Percentiles rank a stretch among this genome's conserved stretches.
These are phyloP conservation scores for Benthosema pterotum DNA, from an alignment of 2,797 vertebrate genomes.

Conservation along the genomic window DNA sequence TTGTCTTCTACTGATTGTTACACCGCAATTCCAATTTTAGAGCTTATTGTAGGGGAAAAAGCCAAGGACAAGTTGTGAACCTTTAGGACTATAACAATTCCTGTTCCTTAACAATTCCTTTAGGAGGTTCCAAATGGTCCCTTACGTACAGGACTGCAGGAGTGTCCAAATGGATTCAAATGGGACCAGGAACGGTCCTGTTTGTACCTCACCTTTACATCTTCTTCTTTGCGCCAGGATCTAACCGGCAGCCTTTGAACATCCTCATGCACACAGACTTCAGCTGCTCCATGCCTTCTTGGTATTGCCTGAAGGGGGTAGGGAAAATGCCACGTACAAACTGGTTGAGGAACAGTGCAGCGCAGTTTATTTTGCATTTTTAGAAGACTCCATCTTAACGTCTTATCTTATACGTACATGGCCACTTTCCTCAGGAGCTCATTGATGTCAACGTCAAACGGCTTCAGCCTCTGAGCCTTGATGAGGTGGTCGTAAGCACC, in stretches of 20 bases:
- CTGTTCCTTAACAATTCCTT: too few species aligned
- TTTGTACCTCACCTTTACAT: slow-evolving; percentile 13
- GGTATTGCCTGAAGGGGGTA: slow-evolving; percentile 63
- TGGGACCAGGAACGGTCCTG: slow-evolving; percentile 28
- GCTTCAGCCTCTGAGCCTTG: slow-evolving; percentile 84
- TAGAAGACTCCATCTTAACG: too few species aligned
- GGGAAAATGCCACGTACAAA: too few species aligned
- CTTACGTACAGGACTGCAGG: too few species aligned
- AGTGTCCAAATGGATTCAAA: too few species aligned
- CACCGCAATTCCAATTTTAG: too few species aligned
- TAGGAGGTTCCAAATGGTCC: too few species aligned
- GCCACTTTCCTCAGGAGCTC: slow-evolving; percentile 84
- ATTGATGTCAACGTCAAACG: slow-evolving; percentile 90
- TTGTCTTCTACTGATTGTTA: too few species aligned
- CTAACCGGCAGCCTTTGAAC: slow-evolving; percentile 54
- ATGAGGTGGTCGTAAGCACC: slow-evolving; percentile 84
- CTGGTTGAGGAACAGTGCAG: slow-evolving; percentile 1
- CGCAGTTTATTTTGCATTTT: too few species aligned
- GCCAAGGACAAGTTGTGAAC: too few species aligned
- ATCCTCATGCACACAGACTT: slow-evolving; percentile 73
- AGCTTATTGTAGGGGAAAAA: too few species aligned
- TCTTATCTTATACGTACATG: slow-evolving; percentile 72
- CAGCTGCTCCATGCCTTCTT: slow-evolving; percentile 69
- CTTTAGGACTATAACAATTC: too few species aligned
- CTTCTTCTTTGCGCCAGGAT: slow-evolving; percentile 22